Base-by-base conservation (phyloP, 2,888 invertebrate genomes). In the Unio pictorum region DNA sequence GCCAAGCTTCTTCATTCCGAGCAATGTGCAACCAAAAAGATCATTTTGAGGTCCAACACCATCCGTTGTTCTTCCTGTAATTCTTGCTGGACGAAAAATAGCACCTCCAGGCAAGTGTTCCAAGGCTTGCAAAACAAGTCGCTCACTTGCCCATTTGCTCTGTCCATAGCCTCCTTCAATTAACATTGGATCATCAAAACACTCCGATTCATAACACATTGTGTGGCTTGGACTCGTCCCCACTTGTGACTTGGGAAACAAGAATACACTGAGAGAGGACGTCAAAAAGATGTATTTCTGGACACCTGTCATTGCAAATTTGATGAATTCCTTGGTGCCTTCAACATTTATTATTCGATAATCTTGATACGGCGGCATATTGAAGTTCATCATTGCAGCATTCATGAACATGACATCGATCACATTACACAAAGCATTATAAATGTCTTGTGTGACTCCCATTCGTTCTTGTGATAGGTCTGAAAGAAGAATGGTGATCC, bases 81-180 rank as follows among this genome's bases (percentile, higher is more conserved):
- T 72, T 54, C 81, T 69, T 15, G 81, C 83, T 23, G 83, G 83
- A 64, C 83, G 69, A 60, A 83, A 83, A 57, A 83, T 79, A 11
- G 81, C 83, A 7, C 83, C 83, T 4, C 83, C 83, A 18, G 83
- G 81, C 3, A 83, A 69, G 59, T 73, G 61, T 26, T 81, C 76
- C 2, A 83, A 63, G 15, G 81, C 83, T 67, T 83, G 79, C 71
- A 79, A 66, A 7, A 83, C 74, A 0, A 83, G 73, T 34, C 77
- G 71, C 61, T 83, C 83, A 61, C 81, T 81, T 23, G 79, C 83
- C 83, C 83, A 83, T 72, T 83, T 83, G 60, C 83, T 83, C 63
- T 81, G 81, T 11, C 80, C 79, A 69, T 83, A 83, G 7, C 83
- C 83, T 1, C 81, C 81, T 59, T 78, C 79, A 11, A 82, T 73